Conservation (phyloP, 2,797 vertebrate species). For the Darevskia nairensis region DNA sequence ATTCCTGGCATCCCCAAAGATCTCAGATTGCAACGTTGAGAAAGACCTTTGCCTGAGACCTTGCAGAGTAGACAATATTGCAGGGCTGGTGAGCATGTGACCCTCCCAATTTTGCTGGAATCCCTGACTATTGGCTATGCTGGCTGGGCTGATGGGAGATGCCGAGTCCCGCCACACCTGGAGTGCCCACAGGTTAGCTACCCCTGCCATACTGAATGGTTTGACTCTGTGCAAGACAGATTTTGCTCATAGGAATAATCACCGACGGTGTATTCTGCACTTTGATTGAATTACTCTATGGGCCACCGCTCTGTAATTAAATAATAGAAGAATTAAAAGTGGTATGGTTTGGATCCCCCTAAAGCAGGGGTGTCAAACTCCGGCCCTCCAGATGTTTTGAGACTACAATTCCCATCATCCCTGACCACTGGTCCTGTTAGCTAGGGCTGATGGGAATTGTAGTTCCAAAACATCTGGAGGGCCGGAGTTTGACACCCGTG, state of each 20-base stretch:
- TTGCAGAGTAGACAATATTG: neutral
- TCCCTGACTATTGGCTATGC: neutral
- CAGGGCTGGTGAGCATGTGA: neutral
- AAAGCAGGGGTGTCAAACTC: no score
- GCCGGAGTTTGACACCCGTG: no score
- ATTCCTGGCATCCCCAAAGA: neutral
- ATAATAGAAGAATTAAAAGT: neutral
- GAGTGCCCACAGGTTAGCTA: neutral
- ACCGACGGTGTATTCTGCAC: neutral
- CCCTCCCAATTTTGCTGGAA: neutral
- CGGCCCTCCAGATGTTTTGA: no score
- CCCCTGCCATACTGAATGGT: neutral
- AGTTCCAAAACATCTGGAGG: no score
- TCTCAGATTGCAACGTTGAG: neutral
- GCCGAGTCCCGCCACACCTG: neutral
- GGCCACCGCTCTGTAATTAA: neutral
- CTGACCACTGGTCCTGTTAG: no score
- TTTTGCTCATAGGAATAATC: neutral
- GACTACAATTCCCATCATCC: no score
- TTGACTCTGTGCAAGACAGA: neutral
- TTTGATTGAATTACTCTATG: neutral
- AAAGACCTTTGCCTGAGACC: neutral
- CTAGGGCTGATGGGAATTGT: no score
- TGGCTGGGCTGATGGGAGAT: neutral
- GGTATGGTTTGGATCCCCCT: neutral